Conservation (phyloP, 2,888 invertebrate genomes). For the Scaptomyza tumidula region DNA sequence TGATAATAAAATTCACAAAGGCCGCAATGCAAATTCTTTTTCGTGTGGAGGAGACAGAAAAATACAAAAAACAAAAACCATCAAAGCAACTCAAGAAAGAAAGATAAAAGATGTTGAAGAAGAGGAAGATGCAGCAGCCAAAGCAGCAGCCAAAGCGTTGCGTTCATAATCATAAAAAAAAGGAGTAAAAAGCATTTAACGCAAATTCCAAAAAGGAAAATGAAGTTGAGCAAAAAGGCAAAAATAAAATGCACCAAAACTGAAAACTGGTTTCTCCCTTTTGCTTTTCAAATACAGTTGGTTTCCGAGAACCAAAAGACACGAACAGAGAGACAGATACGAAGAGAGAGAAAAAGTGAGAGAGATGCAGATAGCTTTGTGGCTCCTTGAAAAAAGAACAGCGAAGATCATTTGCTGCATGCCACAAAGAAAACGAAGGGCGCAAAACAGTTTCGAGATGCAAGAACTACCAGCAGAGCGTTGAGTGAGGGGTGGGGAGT, state of each 20-base stretch:
- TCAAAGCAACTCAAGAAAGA: conserved; percentile 4
- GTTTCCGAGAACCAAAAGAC: conserved; percentile 72
- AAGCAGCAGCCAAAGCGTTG: conserved; percentile 15
- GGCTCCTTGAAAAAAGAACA: conserved; percentile 16
- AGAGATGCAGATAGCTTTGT: conserved; percentile 2
- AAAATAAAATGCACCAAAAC: conserved; percentile 51
- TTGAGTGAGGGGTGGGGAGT: background rate
- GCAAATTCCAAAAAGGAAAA: conserved; percentile 70
- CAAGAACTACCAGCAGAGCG: background rate
- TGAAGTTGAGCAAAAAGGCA: conserved; percentile 54
- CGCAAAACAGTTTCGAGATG: background rate
- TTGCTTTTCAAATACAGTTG: conserved; percentile 84
- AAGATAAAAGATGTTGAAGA: background rate
- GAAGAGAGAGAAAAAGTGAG: conserved; percentile 4
- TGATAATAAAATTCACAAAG: background rate
- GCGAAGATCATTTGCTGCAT: conserved; percentile 29
- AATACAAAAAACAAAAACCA: conserved; percentile 17
- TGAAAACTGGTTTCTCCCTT: conserved; percentile 78
- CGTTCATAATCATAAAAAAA: conserved; percentile 23
- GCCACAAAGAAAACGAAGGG: conserved; percentile 19
- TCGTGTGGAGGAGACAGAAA: conserved; percentile 18
- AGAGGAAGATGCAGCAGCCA: conserved; percentile 1
- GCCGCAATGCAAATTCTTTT: conserved; percentile 36
- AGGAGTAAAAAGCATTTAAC: conserved; percentile 27
- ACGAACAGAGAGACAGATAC: background rate